phyloP scores from a whole-genome alignment of 2,113 vertebrate genomes.

The Misgurnus anguillicaudatus region DNA sequence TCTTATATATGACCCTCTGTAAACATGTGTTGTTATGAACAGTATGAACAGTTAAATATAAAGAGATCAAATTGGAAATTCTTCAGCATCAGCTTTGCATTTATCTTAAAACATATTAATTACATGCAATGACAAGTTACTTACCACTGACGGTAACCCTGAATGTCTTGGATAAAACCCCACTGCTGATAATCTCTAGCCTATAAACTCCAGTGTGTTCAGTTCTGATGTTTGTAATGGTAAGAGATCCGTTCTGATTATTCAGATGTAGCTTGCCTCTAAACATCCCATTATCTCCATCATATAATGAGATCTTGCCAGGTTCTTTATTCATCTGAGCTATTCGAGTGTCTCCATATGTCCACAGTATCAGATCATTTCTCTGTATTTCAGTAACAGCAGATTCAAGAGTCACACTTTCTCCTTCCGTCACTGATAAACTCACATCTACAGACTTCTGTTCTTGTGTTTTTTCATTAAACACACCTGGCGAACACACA shows the following conservation, averaged over 20 bases:
- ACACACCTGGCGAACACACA: neutral
- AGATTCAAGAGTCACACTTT: neutral
- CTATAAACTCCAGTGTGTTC: neutral
- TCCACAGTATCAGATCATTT: neutral
- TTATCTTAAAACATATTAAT: too few species aligned
- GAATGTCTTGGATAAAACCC: neutral
- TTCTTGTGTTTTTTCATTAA: neutral
- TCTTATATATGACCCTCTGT: neutral
- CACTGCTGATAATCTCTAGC: neutral
- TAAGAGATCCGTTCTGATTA: neutral
- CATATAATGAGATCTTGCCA: neutral
- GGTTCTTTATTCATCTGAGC: neutral
- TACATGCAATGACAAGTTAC: neutral
- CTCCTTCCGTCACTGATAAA: neutral
- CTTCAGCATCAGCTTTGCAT: too few species aligned
- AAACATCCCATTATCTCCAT: neutral
- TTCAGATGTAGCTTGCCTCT: neutral
- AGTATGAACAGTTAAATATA: neutral
- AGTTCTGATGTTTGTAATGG: neutral
- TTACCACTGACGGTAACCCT: neutral
- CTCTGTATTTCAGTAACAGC: neutral
- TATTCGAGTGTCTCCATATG: neutral
- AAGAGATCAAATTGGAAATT: neutral
- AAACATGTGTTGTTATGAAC: neutral
- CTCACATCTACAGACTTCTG: neutral